Evolutionary conservation across 2,797 vertebrate genomes (phyloP).

Genomic region (Nasua narica): DNA sequence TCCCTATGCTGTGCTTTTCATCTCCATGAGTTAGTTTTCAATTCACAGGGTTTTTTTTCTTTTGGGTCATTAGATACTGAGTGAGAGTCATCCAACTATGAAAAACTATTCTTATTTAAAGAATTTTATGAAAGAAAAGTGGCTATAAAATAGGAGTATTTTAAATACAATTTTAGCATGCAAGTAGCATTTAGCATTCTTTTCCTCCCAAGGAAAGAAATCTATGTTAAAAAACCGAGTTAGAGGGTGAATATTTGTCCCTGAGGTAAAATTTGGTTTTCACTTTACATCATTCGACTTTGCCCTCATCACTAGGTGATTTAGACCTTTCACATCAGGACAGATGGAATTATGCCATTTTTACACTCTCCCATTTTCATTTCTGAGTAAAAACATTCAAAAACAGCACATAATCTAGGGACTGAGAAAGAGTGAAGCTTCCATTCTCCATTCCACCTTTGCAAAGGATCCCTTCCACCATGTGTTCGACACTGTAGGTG

Average conservation of each 20-base stretch:
- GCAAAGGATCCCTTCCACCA: slow-evolving; percentile 84
- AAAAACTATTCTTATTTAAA: slow-evolving; percentile 6
- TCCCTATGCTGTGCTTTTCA: not conserved
- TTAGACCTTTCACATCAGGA: slow-evolving; percentile 20
- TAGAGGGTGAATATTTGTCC: not conserved
- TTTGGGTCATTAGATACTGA: not conserved
- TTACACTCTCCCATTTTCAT: slow-evolving; percentile 70
- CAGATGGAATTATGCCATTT: slow-evolving; percentile 58
- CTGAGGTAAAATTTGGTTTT: not conserved
- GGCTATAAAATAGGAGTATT: not conserved
- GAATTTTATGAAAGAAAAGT: not conserved
- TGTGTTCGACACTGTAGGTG: slow-evolving; percentile 86
- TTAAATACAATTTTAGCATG: slow-evolving; percentile 23
- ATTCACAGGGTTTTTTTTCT: not conserved
- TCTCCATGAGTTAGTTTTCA: not conserved
- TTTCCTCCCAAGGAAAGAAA: not conserved
- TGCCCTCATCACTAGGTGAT: not conserved
- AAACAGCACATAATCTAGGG: slow-evolving; percentile 57
- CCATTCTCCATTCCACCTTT: slow-evolving; percentile 89
- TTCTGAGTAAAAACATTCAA: not conserved
- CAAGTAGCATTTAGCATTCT: too few relatives aligned
- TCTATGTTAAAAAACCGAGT: not conserved
- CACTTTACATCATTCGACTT: not conserved
- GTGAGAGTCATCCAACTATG: not conserved
- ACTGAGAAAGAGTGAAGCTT: slow-evolving; percentile 74